Evolutionary conservation across 2,888 invertebrate species (phyloP), one percentile per base, ranked within the genome.

Genomic region (Caradrina clavipalpis): DNA sequence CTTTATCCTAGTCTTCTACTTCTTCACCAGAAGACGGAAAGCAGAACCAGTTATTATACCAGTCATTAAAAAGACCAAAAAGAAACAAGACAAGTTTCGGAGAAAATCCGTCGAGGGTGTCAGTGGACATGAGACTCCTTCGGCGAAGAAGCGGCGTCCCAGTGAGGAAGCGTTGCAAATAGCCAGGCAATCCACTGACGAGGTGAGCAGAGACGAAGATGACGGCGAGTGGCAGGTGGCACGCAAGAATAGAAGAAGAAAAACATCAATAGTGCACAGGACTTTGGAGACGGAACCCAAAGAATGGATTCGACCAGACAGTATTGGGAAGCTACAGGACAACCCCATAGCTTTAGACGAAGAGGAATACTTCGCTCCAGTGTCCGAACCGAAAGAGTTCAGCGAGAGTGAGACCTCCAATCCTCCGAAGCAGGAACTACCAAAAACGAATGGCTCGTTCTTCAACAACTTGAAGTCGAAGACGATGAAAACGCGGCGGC

Each of bases 111-210:
- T 97, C 10, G 98, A 97, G 88, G 97, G 97, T 59, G 96, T 97
- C 68, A 90, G 96, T 85, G 96, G 95, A 0, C 96, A 96, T 72
- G 95, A 94, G 42, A 93, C 94, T 0, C 96, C 96, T 0, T 96
- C 96, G 15, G 96, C 96, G 45, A 96, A 96, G 81, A 96, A 96
- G 73, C 96, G 97, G 39, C 94, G 98, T 59, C 98, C 98, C 0
- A 98, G 98, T 86, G 98, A 98, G 84, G 97, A 97, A 86, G 97
- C 97, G 0, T 92, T 97, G 87, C 96, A 96, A 73, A 97, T 97
- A 71, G 95, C 96, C 0, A 96, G 97, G 26, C 96, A 96, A 26
- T 97, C 97, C 65, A 91, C 96, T 45, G 97, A 97, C 59, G 93
- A 97, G 31, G 89, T 96, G 69, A 82, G 73, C 22, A 96, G 96